Evolutionary conservation across 2,113 vertebrate species (phyloP), one percentile per base, ranked within the genome.

Genomic region (Saguinus imperator): DNA sequence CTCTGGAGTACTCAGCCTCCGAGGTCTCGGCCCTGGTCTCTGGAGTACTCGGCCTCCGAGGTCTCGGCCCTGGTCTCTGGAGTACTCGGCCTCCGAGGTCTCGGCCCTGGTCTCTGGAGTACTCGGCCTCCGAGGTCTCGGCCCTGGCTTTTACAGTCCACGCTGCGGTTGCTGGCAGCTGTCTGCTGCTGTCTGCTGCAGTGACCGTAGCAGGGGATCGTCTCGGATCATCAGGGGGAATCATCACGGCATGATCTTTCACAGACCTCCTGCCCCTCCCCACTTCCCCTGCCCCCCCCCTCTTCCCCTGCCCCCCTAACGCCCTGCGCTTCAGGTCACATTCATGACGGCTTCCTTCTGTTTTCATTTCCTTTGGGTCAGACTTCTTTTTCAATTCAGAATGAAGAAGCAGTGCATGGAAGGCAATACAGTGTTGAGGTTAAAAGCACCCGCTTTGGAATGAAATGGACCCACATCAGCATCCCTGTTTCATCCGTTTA

Each of bases 291-390:
- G 50, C 90, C 10, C 96, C 84, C 76, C 72, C 84, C 27, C 89
- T 73, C n/a, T 37, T n/a, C 86, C 85, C 57, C 7, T 89, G 50
- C 76, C 92, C 50, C 93, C 32, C 48, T 40, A 70, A 73, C 37
- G 89, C 35, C 64, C 29, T 43, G 16, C 12, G 57, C 57, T 4
- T 91, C 73, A 40, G 35, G 43, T 43, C 90, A 64, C 18, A 43
- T 83, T 95, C 89, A 93, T 20, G 58, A 87, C 77, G 83, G 43
- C 82, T 96, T 95, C 81, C 61, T 81, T 96, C 95, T 91, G 92
- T 86, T 98, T 98, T 95, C 84, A 17, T 61, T 92, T 50, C 84
- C 55, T 95, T 93, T 90, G 89, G 83, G 82, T 83, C 88, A 68
- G 86, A 83, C 93, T 87, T 83, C 90, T 96, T 93, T 94, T 84